These are phyloP conservation scores for Encarsia formosa DNA, from an alignment of 2,888 invertebrate species.

Conservation along the genomic window DNA sequence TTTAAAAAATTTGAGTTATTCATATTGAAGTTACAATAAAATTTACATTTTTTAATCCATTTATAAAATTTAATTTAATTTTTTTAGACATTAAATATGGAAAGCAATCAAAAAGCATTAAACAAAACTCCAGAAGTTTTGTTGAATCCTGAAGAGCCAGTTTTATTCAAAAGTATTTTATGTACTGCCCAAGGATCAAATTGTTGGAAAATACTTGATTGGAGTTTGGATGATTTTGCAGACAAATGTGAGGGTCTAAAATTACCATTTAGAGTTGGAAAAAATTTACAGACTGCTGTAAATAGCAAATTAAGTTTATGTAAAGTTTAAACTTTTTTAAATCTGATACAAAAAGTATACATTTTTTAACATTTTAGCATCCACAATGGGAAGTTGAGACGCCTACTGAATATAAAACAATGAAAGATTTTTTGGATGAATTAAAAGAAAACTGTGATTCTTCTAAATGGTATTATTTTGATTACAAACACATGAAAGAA, in stretches of 20 bases:
- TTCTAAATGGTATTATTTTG: conserved; percentile 74
- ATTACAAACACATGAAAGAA: conserved; percentile 75
- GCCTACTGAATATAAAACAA: conserved; percentile 56
- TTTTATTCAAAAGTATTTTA: conserved; percentile 56
- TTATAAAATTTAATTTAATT: not conserved
- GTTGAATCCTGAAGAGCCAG: conserved; percentile 49
- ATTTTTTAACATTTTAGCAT: conserved; percentile 38
- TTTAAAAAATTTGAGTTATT: too few species aligned
- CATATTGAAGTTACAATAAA: too few species aligned
- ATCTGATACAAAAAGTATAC: not conserved
- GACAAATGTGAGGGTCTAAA: conserved; percentile 56
- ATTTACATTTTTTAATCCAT: too few species aligned
- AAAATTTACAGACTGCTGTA: conserved; percentile 47
- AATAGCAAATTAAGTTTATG: conserved; percentile 9
- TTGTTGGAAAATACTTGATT: conserved; percentile 59
- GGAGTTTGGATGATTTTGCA: conserved; percentile 61
- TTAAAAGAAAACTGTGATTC: conserved; percentile 38
- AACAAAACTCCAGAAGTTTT: not conserved
- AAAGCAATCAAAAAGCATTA: too few species aligned
- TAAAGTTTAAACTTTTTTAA: not conserved
- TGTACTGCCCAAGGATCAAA: conserved; percentile 36
- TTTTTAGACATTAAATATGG: too few species aligned
- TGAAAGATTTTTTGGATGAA: conserved; percentile 59
- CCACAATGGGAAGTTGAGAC: conserved; percentile 81
- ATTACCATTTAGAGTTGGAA: conserved; percentile 58